These are phyloP conservation scores for Heliconius ethilla DNA, from an alignment of 2,888 invertebrate genomes.

Conservation along the genomic window DNA sequence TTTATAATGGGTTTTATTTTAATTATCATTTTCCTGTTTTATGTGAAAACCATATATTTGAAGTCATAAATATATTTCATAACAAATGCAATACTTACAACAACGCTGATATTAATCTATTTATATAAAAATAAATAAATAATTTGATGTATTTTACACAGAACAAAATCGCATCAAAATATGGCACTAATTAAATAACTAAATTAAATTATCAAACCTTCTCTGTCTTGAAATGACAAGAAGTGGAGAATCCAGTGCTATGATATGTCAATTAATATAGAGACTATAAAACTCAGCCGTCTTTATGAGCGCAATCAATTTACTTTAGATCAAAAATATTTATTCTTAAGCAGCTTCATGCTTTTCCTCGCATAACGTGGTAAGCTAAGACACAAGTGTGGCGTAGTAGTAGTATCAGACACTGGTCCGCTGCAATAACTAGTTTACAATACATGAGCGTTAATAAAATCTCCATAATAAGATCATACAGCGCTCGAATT, in stretches of 20 bases:
- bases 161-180: neutral
- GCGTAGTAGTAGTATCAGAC: no score
- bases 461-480: slow-evolving; percentile 70
- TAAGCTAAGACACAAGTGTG: no score
- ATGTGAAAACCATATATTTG: no score
- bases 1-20: no score
- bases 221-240: neutral
- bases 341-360: no score
- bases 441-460: slow-evolving; percentile 55
- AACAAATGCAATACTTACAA: no score
- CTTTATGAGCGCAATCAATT: neutral
- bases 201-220: neutral
- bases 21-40: no score
- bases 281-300: neutral
- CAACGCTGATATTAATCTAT: no score
- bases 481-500: slow-evolving; percentile 62
- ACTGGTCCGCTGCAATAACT: slow-evolving; percentile 46
- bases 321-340: neutral
- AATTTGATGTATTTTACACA: neutral
- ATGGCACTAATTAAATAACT: neutral
- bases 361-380: no score
- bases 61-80: no score
- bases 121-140: neutral
- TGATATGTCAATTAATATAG: neutral
- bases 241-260: neutral